Percentiles rank a stretch among this genome's conserved stretches.
These are phyloP conservation scores for Deroplatys truncata DNA, from an alignment of 2,888 invertebrate species.

Conservation along the genomic window DNA sequence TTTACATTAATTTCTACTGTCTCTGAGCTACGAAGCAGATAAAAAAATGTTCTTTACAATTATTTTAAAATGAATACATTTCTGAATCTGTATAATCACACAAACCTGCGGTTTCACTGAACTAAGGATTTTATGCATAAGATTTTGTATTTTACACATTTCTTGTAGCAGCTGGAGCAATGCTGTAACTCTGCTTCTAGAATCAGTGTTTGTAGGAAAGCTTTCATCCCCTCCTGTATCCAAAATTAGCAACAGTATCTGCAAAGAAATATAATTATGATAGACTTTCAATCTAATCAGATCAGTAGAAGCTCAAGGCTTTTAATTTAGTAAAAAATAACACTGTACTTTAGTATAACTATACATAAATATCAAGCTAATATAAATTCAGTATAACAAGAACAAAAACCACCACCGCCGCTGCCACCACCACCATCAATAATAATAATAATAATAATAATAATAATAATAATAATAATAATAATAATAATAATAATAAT, in stretches of 20 bases:
- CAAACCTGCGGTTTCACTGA: conserved; percentile 44
- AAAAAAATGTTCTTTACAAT: no score
- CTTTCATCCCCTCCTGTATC: conserved; percentile 39
- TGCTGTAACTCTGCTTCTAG: conserved; percentile 44
- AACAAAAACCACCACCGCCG: no score
- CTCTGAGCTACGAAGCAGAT: no score
- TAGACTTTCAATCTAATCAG: background rate
- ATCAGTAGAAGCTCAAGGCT: no score
- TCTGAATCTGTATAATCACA: conserved; percentile 41
- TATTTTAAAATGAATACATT: background rate
- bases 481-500: background rate
- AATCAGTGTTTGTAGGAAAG: conserved; percentile 36
- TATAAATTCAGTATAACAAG: no score
- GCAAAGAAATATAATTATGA: background rate
- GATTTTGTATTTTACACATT: conserved; percentile 41
- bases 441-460: no score
- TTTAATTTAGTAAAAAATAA: no score
- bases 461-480: no score
- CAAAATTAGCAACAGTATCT: conserved; percentile 43
- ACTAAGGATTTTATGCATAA: conserved; percentile 43
- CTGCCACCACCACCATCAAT: no score
- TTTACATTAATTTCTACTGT: no score
- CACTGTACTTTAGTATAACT: no score
- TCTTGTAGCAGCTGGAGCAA: conserved; percentile 49
- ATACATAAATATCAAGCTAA: no score